A percentile compares a stretch with the other conserved stretches of the same genome.
These are phyloP conservation scores for Petrocephalus microphthalmus DNA, from an alignment of 2,113 vertebrate genomes.

Conservation along the genomic window DNA sequence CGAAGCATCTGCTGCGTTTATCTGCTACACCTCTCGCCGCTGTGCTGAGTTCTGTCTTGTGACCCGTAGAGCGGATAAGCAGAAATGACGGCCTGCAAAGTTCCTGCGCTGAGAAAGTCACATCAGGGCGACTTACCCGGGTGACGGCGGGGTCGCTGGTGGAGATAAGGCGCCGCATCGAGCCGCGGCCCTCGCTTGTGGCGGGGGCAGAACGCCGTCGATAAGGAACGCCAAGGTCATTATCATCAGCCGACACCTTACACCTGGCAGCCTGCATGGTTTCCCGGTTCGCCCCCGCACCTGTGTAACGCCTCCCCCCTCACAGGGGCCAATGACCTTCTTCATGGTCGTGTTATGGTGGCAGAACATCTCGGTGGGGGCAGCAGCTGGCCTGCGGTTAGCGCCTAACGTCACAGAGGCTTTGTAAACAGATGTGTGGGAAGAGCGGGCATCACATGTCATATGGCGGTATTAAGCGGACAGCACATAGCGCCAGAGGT, in stretches of 20 bases:
- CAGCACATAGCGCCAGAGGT: neutral
- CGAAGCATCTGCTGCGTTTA: neutral
- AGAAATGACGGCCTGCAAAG: slow-evolving; percentile 30
- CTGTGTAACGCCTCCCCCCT: slow-evolving; percentile 29
- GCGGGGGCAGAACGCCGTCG: neutral
- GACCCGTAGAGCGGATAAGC: neutral
- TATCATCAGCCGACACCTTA: slow-evolving; percentile 25
- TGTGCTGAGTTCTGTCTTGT: neutral
- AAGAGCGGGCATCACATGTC: neutral
- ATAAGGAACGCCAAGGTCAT: neutral
- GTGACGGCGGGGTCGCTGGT: slow-evolving; percentile 55
- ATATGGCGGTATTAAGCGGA: neutral
- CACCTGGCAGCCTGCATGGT: slow-evolving; percentile 40
- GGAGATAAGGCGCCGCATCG: slow-evolving; percentile 43
- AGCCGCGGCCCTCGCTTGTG: neutral
- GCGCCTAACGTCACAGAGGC: neutral
- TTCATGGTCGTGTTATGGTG: neutral
- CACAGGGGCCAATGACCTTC: neutral
- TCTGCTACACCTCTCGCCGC: neutral
- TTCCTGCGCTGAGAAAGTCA: slow-evolving; percentile 54
- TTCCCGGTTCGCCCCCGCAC: slow-evolving; percentile 27
- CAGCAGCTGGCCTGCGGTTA: neutral
- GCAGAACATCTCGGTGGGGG: neutral
- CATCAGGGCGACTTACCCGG: slow-evolving; percentile 54
- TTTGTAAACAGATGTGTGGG: neutral